Evolutionary conservation across 2,888 invertebrate species (phyloP).

Genomic region (Brachynemurus nebulosus): DNA sequence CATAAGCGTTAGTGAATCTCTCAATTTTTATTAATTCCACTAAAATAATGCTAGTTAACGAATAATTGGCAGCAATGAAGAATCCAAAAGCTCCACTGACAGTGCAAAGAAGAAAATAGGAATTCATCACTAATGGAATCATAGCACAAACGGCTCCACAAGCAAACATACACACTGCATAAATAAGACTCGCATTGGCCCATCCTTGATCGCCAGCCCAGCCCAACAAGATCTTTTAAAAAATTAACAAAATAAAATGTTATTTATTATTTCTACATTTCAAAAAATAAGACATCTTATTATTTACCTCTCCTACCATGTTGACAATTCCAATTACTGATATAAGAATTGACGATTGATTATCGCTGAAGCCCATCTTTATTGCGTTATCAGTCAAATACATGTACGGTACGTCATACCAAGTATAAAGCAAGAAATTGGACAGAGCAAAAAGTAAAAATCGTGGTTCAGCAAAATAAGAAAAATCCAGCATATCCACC

Average conservation of each 20-base stretch:
- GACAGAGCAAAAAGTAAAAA: constrained; percentile 72
- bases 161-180: constrained; percentile 63
- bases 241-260: background rate
- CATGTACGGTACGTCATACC: constrained; percentile 89
- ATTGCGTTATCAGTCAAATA: constrained; percentile 73
- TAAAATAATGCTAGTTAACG: constrained; percentile 78
- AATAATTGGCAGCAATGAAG: constrained; percentile 84
- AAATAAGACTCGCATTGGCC: constrained; percentile 63
- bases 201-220: constrained; percentile 74
- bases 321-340: constrained; percentile 79
- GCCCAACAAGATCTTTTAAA: constrained; percentile 59
- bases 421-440: constrained; percentile 80
- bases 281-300: constrained; percentile 13
- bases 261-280: background rate
- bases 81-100: constrained; percentile 73
- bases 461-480: constrained; percentile 58
- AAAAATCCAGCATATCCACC: constrained; percentile 67
- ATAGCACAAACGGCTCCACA: constrained; percentile 53
- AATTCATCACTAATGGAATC: constrained; percentile 45
- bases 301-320: constrained; percentile 71
- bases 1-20: constrained; percentile 83
- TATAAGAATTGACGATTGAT: constrained; percentile 66
- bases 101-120: constrained; percentile 44
- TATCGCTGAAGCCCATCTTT: constrained; percentile 54
- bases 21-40: constrained; percentile 83